phyloP scores from a whole-genome alignment of 2,888 invertebrate genomes.

The Amiota minor region DNA sequence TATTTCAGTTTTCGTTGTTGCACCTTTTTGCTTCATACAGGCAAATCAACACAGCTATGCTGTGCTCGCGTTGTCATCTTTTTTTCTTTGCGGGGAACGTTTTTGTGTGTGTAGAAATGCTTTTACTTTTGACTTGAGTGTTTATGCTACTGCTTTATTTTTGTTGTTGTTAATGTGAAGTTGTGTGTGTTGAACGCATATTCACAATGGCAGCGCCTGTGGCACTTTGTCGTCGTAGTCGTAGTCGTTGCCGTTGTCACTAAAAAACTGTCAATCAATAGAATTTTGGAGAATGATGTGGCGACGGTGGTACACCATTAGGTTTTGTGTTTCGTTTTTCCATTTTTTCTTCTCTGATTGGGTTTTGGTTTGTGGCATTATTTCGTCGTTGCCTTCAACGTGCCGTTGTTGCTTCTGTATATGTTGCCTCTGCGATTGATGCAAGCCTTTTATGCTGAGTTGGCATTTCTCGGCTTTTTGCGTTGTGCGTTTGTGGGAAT shows the following conservation, averaged over 20 bases:
- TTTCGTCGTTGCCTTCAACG: not conserved
- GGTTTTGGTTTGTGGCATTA: slow-evolving; percentile 31
- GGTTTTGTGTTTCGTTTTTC: slow-evolving; percentile 33
- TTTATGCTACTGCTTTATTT: slow-evolving; percentile 3
- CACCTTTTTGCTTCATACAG: slow-evolving; percentile 19
- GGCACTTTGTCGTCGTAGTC: slow-evolving; percentile 42
- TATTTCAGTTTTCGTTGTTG: slow-evolving; percentile 1
- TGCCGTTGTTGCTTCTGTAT: not conserved
- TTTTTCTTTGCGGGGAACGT: slow-evolving; percentile 40
- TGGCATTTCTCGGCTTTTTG: slow-evolving; percentile 17
- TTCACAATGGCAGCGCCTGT: slow-evolving; percentile 64
- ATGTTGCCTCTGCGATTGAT: not conserved
- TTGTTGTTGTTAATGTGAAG: slow-evolving; percentile 21
- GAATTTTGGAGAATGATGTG: slow-evolving; percentile 49
- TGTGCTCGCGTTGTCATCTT: slow-evolving; percentile 37
- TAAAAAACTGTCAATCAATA: slow-evolving; percentile 65
- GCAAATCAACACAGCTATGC: slow-evolving; percentile 12
- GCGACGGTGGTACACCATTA: too few relatives aligned
- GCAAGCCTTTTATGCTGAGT: slow-evolving; percentile 18
- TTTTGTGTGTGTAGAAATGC: too few relatives aligned
- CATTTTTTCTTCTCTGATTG: slow-evolving; percentile 8
- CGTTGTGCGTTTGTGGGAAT: slow-evolving; percentile 12
- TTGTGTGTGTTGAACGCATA: slow-evolving; percentile 46
- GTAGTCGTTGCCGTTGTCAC: not conserved
- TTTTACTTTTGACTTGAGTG: slow-evolving; percentile 17